A percentile compares a stretch with the other conserved stretches of the same genome.
These are phyloP conservation scores for Neocloeon triangulifer DNA, from an alignment of 1,140 invertebrate genomes.

Conservation along the genomic window DNA sequence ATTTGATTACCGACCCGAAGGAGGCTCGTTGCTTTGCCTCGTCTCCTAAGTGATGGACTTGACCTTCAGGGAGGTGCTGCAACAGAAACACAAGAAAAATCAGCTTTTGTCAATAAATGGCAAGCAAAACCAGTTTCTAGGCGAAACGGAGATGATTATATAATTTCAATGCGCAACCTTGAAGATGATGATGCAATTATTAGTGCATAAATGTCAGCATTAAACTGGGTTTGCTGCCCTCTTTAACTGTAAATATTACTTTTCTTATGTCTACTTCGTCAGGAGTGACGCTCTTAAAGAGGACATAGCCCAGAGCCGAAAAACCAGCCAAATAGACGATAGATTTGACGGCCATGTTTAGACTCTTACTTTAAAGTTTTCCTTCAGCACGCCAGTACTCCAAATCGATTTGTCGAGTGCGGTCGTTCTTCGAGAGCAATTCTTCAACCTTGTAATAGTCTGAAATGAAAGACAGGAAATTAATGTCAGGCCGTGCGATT, in stretches of 20 bases:
- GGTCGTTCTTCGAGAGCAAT: too few relatives aligned
- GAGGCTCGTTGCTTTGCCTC: slow-evolving; percentile 3
- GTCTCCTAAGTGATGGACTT: background rate
- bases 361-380: background rate
- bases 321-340: background rate
- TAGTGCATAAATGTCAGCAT: background rate
- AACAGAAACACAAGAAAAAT: background rate
- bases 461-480: too few relatives aligned
- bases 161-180: background rate
- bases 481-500: too few relatives aligned
- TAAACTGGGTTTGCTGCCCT: background rate
- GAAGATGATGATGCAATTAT: background rate
- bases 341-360: background rate
- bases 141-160: background rate
- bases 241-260: background rate
- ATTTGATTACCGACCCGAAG: background rate
- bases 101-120: background rate
- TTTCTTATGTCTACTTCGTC: background rate
- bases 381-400: background rate
- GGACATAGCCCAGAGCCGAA: background rate
- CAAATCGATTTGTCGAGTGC: background rate
- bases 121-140: background rate
- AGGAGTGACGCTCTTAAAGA: background rate
- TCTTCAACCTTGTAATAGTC: too few relatives aligned
- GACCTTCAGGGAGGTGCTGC: background rate